These are phyloP conservation scores for Gallinago solitaria DNA, from an alignment of 2,797 vertebrate species.

Conservation along the genomic window DNA sequence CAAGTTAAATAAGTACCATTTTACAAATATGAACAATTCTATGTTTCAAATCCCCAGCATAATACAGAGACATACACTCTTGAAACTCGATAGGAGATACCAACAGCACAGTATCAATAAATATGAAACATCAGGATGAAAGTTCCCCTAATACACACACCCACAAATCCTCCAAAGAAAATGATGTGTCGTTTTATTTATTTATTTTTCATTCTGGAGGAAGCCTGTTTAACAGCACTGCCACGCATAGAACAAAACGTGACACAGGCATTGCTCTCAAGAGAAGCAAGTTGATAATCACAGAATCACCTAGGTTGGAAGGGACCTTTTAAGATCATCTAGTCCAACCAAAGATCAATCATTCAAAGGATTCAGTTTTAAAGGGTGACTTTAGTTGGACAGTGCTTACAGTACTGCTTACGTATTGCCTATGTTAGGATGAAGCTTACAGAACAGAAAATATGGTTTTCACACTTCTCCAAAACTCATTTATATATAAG, in stretches of 20 bases:
- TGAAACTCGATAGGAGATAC: rapidly evolving
- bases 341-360: too few relatives aligned
- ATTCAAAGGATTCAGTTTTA: background rate
- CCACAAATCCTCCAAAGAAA: background rate
- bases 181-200: background rate
- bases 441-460: background rate
- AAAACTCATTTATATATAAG: background rate
- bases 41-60: background rate
- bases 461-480: background rate
- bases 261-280: background rate
- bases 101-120: background rate
- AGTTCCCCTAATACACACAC: background rate
- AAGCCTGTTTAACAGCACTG: background rate
- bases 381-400: background rate
- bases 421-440: background rate
- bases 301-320: too few relatives aligned
- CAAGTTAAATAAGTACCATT: background rate
- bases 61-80: background rate
- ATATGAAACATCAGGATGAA: background rate
- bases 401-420: background rate
- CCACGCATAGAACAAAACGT: background rate
- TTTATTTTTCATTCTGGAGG: background rate
- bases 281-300: background rate
- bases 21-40: background rate
- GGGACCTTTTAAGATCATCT: too few relatives aligned